Evolutionary conservation across 2,113 vertebrate species (phyloP).

Genomic region (Catharus bicknelli): DNA sequence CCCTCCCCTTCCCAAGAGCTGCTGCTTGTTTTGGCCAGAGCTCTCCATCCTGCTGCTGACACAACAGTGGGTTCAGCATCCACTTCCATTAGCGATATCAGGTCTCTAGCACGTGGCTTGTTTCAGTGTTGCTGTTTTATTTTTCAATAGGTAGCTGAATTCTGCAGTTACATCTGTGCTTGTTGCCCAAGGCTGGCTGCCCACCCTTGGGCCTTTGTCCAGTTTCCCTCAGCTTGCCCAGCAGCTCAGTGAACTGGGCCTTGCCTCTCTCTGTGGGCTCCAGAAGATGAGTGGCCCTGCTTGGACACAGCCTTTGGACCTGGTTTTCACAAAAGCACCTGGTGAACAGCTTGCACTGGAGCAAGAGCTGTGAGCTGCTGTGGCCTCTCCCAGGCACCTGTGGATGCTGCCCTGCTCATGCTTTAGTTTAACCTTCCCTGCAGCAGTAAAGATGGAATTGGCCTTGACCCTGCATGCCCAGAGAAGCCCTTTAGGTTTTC

Average conservation of each 20-base stretch:
- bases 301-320: background rate
- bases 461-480: background rate
- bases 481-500: background rate
- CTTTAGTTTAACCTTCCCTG: background rate
- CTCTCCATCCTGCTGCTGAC: background rate
- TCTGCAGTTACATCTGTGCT: background rate
- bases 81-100: background rate
- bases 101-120: background rate
- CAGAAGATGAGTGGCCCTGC: background rate
- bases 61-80: background rate
- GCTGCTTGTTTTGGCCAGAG: background rate
- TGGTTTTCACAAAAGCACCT: fast-evolving
- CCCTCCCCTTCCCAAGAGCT: background rate
- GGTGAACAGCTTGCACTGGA: background rate
- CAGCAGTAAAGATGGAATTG: background rate
- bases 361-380: background rate
- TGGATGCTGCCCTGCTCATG: background rate
- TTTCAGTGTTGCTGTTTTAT: background rate
- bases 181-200: background rate
- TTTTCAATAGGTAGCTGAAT: background rate
- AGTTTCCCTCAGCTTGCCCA: background rate
- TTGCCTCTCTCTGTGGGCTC: background rate
- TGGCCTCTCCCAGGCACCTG: background rate
- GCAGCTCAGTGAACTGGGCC: background rate
- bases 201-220: background rate